Percentiles rank a stretch among this genome's conserved stretches.
Evolutionary conservation across 2,888 invertebrate genomes (phyloP).

Genomic region (Cryptops parisi): DNA sequence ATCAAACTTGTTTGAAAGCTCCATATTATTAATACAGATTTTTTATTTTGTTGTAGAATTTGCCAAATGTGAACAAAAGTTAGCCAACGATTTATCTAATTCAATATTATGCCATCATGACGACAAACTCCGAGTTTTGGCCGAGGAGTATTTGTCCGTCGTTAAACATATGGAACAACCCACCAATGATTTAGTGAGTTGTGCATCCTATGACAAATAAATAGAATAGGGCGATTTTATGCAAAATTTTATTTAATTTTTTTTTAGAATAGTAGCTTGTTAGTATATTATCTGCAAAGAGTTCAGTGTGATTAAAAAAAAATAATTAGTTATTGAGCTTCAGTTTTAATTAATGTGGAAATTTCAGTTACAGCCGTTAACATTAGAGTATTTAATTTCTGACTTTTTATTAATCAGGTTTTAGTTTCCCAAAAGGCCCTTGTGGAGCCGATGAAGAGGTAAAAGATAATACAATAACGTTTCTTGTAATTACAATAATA

Average conservation of each 20-base stretch:
- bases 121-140: slow-evolving; percentile 31
- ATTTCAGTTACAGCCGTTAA: too few relatives aligned
- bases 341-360: too few relatives aligned
- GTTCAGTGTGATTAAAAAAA: too few relatives aligned
- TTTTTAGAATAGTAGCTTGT: background rate
- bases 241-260: background rate
- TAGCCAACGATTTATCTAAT: slow-evolving; percentile 32
- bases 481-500: background rate
- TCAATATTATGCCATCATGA: slow-evolving; percentile 33
- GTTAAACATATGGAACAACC: slow-evolving; percentile 29
- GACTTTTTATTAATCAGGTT: slow-evolving; percentile 15
- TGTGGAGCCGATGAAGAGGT: slow-evolving; percentile 34
- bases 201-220: too few relatives aligned
- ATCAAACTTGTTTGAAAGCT: background rate
- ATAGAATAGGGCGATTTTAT: too few relatives aligned
- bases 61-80: slow-evolving; percentile 28
- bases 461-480: slow-evolving; percentile 19
- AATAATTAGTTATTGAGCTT: too few relatives aligned
- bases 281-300: too few relatives aligned
- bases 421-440: slow-evolving; percentile 30
- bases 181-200: slow-evolving; percentile 22
- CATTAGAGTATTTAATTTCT: background rate
- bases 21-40: background rate
- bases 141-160: slow-evolving; percentile 36
- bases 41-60: too few relatives aligned